Base-by-base conservation (phyloP, 2,113 vertebrate genomes). In the Sinocyclocheilus rhinocerous region DNA sequence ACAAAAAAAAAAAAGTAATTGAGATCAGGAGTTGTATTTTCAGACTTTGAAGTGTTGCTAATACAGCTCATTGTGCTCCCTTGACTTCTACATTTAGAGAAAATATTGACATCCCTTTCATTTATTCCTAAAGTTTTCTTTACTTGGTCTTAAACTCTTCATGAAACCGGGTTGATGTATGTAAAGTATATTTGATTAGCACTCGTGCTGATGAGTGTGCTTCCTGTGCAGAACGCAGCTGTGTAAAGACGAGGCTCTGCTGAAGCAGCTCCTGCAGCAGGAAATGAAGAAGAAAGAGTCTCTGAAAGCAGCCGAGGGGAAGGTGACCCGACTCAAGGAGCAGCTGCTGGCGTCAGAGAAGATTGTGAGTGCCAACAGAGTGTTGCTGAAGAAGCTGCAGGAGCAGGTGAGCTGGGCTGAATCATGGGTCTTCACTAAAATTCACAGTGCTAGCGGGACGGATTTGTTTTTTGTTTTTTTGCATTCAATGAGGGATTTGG, bases 261-360 rank as follows among this genome's bases (percentile, higher is more conserved):
- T 99, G 85, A 95, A 96, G 88, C 96, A 97, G 81, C 94, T 99
- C 22, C 90, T 96, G 48, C 96, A 97, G 45, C 98, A 99, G 94
- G 97, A 98, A 90, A 94, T 96, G 80, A 98, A 95, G 92, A 99
- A 98, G 90, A 96, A 94, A 24, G 98, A 99, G 90, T 96, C 96
- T 6, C 96, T 99, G 90, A 94, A 95, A 85, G 95, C 95, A 39
- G 96, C 98, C 2, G 98, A 98, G 93, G 93, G 94, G 63, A 99
- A 99, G 86, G 95, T 97, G 84, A 90, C 91, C 87, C 96, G 96
- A 85, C 95, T 99, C 61, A 95, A 95, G 16, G 98, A 99, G 85
- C 98, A 99, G 91, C 95, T 99, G 52, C 95, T 96, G 90, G 97
- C 97, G 26, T 96, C 97, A 0, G 97, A 99, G 91, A 99, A 96